These are phyloP conservation scores for Bovichtus variegatus DNA, from an alignment of 2,797 vertebrate species.

Conservation along the genomic window DNA sequence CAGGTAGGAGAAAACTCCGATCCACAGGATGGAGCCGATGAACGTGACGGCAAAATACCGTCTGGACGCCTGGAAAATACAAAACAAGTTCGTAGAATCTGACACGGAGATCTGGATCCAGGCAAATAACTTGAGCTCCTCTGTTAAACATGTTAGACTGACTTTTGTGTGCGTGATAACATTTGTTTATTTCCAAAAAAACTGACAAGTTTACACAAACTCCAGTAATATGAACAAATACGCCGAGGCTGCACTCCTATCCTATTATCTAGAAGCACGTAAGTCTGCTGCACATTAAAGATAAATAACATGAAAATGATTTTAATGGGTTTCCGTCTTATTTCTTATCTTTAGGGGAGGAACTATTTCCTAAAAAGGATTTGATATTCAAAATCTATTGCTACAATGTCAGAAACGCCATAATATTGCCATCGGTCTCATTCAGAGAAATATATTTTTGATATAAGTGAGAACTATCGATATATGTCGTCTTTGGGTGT, in stretches of 20 bases:
- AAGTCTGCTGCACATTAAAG: too few species aligned
- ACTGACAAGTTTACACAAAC: too few species aligned
- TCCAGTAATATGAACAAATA: not conserved
- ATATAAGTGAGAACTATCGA: too few species aligned
- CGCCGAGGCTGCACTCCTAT: not conserved
- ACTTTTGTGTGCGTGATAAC: not conserved
- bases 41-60: conserved; percentile 91
- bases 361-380: too few species aligned
- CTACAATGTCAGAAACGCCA: too few species aligned
- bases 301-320: too few species aligned
- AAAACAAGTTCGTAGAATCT: not conserved
- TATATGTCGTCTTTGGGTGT: too few species aligned
- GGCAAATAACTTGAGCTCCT: not conserved
- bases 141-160: not conserved
- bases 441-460: too few species aligned
- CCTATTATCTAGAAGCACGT: not conserved
- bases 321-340: too few species aligned
- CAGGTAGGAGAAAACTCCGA: conserved; percentile 93
- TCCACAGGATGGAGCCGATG: conserved; percentile 94
- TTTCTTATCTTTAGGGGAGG: too few species aligned
- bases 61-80: conserved; percentile 85
- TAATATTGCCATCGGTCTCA: too few species aligned
- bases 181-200: not conserved
- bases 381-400: too few species aligned
- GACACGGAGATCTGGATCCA: not conserved